Conservation (phyloP, 2,797 vertebrate species). For the Danio tinwini region DNA sequence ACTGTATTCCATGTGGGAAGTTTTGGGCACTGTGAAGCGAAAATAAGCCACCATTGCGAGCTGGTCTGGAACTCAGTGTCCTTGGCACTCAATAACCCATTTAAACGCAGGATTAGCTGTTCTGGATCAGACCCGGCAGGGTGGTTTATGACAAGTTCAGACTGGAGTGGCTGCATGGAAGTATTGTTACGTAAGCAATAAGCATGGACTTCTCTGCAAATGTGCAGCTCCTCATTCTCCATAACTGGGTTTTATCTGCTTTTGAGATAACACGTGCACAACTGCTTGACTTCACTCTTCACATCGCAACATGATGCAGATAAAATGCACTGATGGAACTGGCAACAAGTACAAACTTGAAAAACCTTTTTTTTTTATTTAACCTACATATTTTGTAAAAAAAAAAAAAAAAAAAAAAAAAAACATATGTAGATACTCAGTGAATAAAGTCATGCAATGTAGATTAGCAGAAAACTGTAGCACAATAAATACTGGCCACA, state of each 20-base stretch:
- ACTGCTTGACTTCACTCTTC: slow-evolving; percentile 57
- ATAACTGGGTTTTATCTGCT: slow-evolving; percentile 66
- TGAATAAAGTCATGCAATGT: too few species aligned
- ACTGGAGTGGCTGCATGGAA: slow-evolving; percentile 57
- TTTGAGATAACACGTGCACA: slow-evolving; percentile 71
- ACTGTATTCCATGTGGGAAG: background rate
- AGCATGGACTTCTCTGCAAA: background rate
- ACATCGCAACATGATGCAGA: slow-evolving; percentile 35
- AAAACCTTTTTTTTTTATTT: slow-evolving; percentile 24
- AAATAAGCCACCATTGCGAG: slow-evolving; percentile 51
- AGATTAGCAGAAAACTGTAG: too few species aligned
- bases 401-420: too few species aligned
- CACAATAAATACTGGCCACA: too few species aligned
- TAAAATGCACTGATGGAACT: slow-evolving; percentile 6
- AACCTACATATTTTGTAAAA: background rate
- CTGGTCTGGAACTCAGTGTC: slow-evolving; percentile 58
- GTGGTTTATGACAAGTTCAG: slow-evolving; percentile 53
- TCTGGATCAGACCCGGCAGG: slow-evolving; percentile 61
- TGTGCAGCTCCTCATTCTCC: slow-evolving; percentile 55
- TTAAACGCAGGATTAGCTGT: slow-evolving; percentile 60
- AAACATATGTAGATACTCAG: too few species aligned
- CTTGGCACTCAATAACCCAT: slow-evolving; percentile 56
- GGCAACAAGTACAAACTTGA: slow-evolving; percentile 60
- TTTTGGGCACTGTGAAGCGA: slow-evolving; percentile 52
- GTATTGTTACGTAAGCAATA: slow-evolving; percentile 65